phyloP scores from a whole-genome alignment of 2,888 invertebrate species.

The Scotopteryx bipunctaria region DNA sequence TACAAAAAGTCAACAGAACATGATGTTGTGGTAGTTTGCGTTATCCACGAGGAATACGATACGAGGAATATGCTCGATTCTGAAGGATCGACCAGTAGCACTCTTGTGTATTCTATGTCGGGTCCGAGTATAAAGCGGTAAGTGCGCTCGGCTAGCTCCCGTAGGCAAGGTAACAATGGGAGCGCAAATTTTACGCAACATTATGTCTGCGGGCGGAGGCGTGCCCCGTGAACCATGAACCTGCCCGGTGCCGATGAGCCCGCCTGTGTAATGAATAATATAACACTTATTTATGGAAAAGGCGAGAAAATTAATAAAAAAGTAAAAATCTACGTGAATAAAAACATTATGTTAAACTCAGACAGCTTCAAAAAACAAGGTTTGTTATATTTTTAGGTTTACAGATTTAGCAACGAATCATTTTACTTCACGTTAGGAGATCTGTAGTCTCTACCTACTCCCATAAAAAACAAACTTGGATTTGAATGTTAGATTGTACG shows the following conservation, averaged over 20 bases:
- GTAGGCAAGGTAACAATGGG: constrained; percentile 65
- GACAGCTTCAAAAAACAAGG: neutral
- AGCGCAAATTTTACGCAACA: constrained; percentile 79
- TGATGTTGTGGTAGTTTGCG: no score
- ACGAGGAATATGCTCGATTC: constrained; percentile 21
- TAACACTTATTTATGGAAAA: constrained; percentile 10
- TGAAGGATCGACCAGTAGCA: neutral
- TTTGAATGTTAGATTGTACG: no score
- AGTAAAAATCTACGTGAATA: neutral
- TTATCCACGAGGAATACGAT: constrained; percentile 20
- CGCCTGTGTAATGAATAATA: constrained; percentile 14
- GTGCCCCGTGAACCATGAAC: constrained; percentile 34
- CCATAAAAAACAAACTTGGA: no score
- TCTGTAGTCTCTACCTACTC: no score
- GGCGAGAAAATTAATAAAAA: neutral
- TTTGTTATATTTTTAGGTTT: no score
- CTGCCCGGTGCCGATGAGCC: constrained; percentile 17
- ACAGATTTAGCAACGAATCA: no score
- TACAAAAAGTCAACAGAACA: no score
- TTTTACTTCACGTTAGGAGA: no score
- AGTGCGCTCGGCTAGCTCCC: constrained; percentile 30
- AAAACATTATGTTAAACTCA: neutral
- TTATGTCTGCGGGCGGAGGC: constrained; percentile 56
- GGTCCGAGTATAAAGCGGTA: constrained; percentile 28
- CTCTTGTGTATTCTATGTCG: constrained; percentile 8